These are phyloP conservation scores for Tauraco erythrolophus DNA, from an alignment of 2,113 vertebrate species.

Conservation along the genomic window DNA sequence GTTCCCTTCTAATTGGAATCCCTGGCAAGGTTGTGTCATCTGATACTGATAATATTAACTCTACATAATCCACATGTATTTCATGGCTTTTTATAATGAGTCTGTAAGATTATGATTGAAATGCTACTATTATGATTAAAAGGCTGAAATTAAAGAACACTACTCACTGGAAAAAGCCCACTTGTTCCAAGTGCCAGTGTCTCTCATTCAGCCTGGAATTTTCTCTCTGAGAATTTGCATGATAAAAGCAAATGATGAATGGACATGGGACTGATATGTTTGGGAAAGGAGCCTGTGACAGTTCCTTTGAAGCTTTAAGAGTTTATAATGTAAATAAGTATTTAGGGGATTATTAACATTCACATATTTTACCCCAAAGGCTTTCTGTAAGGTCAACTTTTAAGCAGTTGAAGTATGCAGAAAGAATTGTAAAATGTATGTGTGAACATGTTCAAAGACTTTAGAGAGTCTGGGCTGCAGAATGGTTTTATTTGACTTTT, in stretches of 20 bases:
- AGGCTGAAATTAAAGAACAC: neutral
- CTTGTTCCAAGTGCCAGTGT: neutral
- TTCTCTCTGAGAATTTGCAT: constrained; percentile 18
- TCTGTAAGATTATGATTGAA: neutral
- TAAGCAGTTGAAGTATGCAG: neutral
- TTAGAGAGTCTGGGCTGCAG: neutral
- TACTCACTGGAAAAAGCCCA: neutral
- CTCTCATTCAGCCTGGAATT: neutral
- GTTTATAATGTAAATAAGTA: constrained; percentile 54
- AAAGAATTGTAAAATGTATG: neutral
- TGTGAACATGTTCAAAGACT: neutral
- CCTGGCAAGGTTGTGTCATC: neutral
- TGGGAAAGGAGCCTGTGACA: constrained; percentile 16
- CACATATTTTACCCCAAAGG: constrained; percentile 28
- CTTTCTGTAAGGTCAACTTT: constrained; percentile 36
- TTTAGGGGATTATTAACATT: constrained; percentile 42
- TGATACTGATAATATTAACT: neutral
- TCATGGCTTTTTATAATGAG: neutral
- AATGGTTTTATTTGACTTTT: constrained; percentile 5
- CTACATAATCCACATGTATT: neutral
- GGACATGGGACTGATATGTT: constrained; percentile 28
- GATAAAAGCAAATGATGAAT: constrained; percentile 34
- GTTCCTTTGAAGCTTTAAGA: constrained; percentile 37
- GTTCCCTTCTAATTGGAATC: neutral
- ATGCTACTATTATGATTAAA: neutral